These are phyloP conservation scores for Stigmatopora nigra DNA, from an alignment of 2,113 vertebrate species.

Conservation along the genomic window DNA sequence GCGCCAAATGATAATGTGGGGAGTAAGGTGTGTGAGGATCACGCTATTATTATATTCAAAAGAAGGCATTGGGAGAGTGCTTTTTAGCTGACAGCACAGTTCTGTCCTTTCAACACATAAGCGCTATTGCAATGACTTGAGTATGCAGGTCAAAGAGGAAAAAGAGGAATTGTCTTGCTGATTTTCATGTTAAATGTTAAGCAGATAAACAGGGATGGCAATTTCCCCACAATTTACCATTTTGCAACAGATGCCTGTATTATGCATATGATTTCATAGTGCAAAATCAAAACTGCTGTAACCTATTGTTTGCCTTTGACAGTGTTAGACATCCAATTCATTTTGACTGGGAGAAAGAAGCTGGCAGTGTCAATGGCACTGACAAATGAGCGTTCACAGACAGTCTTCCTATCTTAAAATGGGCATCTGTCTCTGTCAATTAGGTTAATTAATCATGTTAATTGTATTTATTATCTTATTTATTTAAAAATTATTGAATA, in stretches of 20 bases:
- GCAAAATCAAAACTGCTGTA: too few relatives aligned
- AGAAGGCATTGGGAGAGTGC: conserved; percentile 3
- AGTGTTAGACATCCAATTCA: too few relatives aligned
- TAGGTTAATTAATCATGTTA: too few relatives aligned
- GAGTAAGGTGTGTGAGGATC: conserved; percentile 17
- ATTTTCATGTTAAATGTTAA: not conserved
- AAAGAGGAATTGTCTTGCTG: not conserved
- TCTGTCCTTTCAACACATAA: conserved; percentile 1
- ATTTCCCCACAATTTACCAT: not conserved
- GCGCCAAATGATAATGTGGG: conserved; percentile 22
- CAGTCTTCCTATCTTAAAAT: too few relatives aligned
- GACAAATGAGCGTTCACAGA: too few relatives aligned
- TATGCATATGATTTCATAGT: not conserved
- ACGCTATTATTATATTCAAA: conserved; percentile 15
- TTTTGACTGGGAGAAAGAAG: too few relatives aligned
- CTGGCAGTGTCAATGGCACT: too few relatives aligned
- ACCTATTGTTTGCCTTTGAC: too few relatives aligned
- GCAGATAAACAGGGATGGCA: not conserved
- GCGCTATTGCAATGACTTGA: not conserved
- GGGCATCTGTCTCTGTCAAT: too few relatives aligned
- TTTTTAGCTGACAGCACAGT: conserved; percentile 10
- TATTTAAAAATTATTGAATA: too few relatives aligned
- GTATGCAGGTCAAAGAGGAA: conserved; percentile 3
- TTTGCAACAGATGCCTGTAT: not conserved
- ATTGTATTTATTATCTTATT: too few relatives aligned